These are phyloP conservation scores for Triplophysa tibetana DNA, from an alignment of 2,113 vertebrate species.

Conservation along the genomic window DNA sequence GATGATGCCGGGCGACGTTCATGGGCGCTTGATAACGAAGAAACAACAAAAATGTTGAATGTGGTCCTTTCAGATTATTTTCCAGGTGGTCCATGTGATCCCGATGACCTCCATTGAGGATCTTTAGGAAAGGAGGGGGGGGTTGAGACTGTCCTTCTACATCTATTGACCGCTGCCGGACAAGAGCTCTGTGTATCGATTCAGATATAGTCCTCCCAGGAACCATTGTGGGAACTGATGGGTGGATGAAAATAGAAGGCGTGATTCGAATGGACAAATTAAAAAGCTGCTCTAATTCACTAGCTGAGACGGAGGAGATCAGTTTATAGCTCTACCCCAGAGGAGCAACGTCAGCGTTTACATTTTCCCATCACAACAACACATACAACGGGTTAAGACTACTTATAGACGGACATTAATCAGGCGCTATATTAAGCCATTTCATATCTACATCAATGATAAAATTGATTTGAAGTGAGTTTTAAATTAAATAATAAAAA, in stretches of 20 bases:
- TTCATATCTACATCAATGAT: background rate
- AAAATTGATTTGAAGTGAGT: too few relatives aligned
- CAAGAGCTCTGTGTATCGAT: constrained; percentile 46
- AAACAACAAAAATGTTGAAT: constrained; percentile 39
- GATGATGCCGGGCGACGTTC: constrained; percentile 14
- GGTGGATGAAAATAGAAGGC: constrained; percentile 41
- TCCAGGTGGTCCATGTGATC: constrained; percentile 37
- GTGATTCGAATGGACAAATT: constrained; percentile 26
- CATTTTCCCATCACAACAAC: background rate
- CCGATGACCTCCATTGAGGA: constrained; percentile 40
- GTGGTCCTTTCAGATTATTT: constrained; percentile 37
- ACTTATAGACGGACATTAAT: background rate
- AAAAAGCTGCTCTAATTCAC: constrained; percentile 43
- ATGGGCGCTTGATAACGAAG: constrained; percentile 37
- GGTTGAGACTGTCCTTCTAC: background rate
- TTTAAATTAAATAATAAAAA: too few relatives aligned
- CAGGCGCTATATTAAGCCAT: background rate
- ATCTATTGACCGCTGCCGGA: constrained; percentile 43
- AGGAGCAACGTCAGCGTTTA: constrained; percentile 23
- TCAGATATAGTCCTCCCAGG: constrained; percentile 40
- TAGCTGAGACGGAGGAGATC: constrained; percentile 11
- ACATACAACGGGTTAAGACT: background rate
- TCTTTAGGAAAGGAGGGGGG: background rate
- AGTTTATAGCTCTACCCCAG: background rate
- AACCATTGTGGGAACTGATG: constrained; percentile 48